Conservation (phyloP, 2,888 invertebrate genomes). For the Drosophila mulleri region DNA sequence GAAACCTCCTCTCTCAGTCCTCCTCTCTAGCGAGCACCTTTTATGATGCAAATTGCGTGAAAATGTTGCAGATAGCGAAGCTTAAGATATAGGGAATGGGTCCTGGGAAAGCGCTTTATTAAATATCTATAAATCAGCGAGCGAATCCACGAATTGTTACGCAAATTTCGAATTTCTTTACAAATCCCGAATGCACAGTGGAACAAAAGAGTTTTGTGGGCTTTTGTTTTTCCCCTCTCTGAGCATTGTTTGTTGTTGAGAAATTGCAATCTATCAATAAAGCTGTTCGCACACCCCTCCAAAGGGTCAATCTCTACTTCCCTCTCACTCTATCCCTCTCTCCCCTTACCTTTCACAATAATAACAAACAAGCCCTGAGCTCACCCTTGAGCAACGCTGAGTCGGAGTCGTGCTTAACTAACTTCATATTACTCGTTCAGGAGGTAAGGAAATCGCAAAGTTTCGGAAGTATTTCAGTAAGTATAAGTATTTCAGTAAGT, state of each 20-base stretch:
- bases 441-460: not conserved
- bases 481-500: not conserved
- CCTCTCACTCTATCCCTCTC: not conserved
- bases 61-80: slow-evolving; percentile 21
- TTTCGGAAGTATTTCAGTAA: not conserved
- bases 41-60: slow-evolving; percentile 47
- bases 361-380: slow-evolving; percentile 55
- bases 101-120: slow-evolving; percentile 75
- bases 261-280: slow-evolving; percentile 81
- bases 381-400: slow-evolving; percentile 42
- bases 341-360: slow-evolving; percentile 30
- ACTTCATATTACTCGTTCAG: not conserved
- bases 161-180: slow-evolving; percentile 61
- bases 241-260: slow-evolving; percentile 25
- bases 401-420: too few relatives aligned
- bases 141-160: slow-evolving; percentile 63
- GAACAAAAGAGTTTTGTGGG: slow-evolving; percentile 63
- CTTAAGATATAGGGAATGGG: slow-evolving; percentile 18
- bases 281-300: slow-evolving; percentile 53
- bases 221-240: slow-evolving; percentile 48
- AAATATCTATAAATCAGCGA: slow-evolving; percentile 76
- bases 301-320: slow-evolving; percentile 20
- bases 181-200: slow-evolving; percentile 32
- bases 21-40: slow-evolving; percentile 23
- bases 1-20: slow-evolving; percentile 31